These are phyloP conservation scores for Lucilia cuprina DNA, from an alignment of 1,140 invertebrate genomes.

Conservation along the genomic window DNA sequence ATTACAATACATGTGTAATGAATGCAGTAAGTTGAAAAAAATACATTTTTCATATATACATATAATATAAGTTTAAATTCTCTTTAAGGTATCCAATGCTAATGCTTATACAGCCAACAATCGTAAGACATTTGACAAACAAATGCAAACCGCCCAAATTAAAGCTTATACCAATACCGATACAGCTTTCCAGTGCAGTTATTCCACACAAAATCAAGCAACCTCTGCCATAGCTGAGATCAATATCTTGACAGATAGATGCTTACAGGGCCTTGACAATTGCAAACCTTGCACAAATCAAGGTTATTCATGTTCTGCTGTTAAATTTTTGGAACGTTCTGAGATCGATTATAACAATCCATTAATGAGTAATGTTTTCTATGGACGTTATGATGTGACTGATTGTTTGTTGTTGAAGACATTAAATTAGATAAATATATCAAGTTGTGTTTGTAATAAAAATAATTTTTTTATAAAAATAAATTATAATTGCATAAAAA, in stretches of 20 bases:
- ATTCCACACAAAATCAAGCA: background rate
- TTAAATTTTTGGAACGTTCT: background rate
- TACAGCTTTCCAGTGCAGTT: background rate
- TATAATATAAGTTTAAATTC: too few relatives aligned
- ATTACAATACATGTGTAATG: background rate
- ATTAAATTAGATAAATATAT: background rate
- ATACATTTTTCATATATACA: too few relatives aligned
- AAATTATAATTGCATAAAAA: background rate
- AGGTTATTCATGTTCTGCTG: background rate
- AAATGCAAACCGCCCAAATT: background rate
- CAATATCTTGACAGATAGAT: background rate
- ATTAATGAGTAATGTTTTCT: slow-evolving; percentile 2
- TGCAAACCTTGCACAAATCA: background rate
- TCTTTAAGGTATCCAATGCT: background rate
- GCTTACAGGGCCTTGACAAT: background rate
- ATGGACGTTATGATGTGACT: background rate
- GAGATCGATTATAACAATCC: background rate
- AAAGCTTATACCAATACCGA: background rate
- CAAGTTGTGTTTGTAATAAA: background rate
- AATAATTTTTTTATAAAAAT: background rate
- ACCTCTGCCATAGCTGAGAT: background rate
- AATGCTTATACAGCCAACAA: background rate
- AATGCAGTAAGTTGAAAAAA: background rate
- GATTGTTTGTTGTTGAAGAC: background rate
- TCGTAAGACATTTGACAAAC: background rate